These are phyloP conservation scores for Pachyrhynchus sulphureomaculatus DNA, from an alignment of 1,140 invertebrate species.

Conservation along the genomic window DNA sequence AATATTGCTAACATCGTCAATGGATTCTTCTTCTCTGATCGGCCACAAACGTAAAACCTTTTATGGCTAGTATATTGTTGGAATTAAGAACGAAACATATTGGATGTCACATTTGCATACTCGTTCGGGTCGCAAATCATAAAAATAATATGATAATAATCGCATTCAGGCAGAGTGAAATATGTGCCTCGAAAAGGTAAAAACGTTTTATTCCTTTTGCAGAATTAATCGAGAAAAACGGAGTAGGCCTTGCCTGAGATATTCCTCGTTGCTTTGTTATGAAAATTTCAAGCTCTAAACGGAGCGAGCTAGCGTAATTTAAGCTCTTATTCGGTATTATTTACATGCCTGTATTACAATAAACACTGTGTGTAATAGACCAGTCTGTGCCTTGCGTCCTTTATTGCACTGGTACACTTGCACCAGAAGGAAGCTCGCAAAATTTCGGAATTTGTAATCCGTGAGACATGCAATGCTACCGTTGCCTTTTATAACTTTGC, in stretches of 20 bases:
- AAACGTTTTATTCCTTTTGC: constrained; percentile 22
- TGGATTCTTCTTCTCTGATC: constrained; percentile 1
- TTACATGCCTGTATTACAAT: constrained; percentile 31
- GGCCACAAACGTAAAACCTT: constrained; percentile 36
- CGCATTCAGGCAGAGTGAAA: constrained; percentile 40
- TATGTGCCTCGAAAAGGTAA: constrained; percentile 27
- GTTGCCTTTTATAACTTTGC: no score
- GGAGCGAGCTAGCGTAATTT: constrained; percentile 30
- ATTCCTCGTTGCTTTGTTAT: constrained; percentile 30
- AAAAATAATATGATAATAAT: constrained; percentile 43
- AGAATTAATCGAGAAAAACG: constrained; percentile 28
- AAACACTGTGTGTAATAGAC: constrained; percentile 33
- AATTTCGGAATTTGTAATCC: constrained; percentile 11
- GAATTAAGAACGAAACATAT: constrained; percentile 42
- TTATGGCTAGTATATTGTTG: constrained; percentile 40
- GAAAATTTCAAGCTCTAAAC: constrained; percentile 33
- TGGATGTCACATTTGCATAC: constrained; percentile 42
- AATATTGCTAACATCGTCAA: not conserved
- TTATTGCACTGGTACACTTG: constrained; percentile 17
- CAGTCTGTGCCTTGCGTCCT: constrained; percentile 1
- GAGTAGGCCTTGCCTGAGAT: constrained; percentile 7
- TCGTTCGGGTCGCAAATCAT: constrained; percentile 39
- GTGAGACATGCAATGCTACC: no score
- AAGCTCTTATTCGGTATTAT: constrained; percentile 33
- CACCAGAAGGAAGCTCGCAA: constrained; percentile 21